These are phyloP conservation scores for Helicoverpa armigera DNA, from an alignment of 1,140 invertebrate species.

Conservation along the genomic window DNA sequence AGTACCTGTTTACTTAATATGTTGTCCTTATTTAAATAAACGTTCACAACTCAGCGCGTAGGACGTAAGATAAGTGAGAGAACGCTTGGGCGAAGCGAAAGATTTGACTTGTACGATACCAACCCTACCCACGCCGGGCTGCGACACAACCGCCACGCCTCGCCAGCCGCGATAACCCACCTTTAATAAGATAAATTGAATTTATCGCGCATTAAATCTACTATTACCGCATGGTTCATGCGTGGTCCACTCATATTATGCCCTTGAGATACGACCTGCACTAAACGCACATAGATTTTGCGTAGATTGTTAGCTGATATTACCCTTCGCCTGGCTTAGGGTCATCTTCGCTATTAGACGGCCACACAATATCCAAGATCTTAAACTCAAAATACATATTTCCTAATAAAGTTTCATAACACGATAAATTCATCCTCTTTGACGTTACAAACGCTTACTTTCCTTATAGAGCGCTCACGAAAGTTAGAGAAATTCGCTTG, in stretches of 20 bases:
- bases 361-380: slow-evolving; percentile 16
- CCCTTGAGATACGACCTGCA: slow-evolving; percentile 58
- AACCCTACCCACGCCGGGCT: slow-evolving; percentile 55
- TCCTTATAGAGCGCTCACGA: slow-evolving; percentile 52
- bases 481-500: slow-evolving; percentile 58
- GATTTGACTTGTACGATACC: slow-evolving; percentile 58
- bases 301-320: slow-evolving; percentile 50
- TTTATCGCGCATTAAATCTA: slow-evolving; percentile 69
- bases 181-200: slow-evolving; percentile 73
- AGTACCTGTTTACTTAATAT: slow-evolving; percentile 31
- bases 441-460: slow-evolving; percentile 42
- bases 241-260: slow-evolving; percentile 60
- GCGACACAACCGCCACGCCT: slow-evolving; percentile 51
- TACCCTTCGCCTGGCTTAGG: slow-evolving; percentile 50
- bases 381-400: slow-evolving; percentile 35
- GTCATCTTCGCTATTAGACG: slow-evolving; percentile 40
- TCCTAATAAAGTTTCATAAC: slow-evolving; percentile 36
- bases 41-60: slow-evolving; percentile 57
- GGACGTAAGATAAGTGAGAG: slow-evolving; percentile 58
- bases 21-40: slow-evolving; percentile 52
- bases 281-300: slow-evolving; percentile 57
- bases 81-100: slow-evolving; percentile 44
- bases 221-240: slow-evolving; percentile 55
- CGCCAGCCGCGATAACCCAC: slow-evolving; percentile 59
- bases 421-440: slow-evolving; percentile 35